phyloP scores from a whole-genome alignment of 2,888 invertebrate species.

The Eupelmus urozonus region DNA sequence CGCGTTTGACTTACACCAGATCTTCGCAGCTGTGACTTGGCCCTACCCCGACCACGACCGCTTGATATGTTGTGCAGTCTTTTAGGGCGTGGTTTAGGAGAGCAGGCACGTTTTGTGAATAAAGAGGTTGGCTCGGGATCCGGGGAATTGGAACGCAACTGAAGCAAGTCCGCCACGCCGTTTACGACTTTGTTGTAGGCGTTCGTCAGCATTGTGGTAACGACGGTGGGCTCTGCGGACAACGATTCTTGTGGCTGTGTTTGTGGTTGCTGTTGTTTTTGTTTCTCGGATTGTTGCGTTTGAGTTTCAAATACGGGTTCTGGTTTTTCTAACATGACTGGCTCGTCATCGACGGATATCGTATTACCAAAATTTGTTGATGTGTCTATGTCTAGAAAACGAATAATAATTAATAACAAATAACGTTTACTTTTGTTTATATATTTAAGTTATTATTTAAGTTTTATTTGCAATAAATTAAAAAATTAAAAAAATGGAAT shows the following conservation, averaged over 20 bases:
- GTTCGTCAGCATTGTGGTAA: constrained; percentile 27
- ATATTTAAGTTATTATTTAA: no score
- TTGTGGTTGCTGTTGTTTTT: neutral
- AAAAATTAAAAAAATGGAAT: no score
- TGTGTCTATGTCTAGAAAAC: constrained; percentile 31
- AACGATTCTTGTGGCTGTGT: neutral
- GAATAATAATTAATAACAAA: no score
- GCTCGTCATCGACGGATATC: constrained; percentile 47
- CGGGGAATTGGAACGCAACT: neutral
- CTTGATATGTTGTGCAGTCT: constrained; percentile 32
- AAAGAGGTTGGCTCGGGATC: constrained; percentile 1
- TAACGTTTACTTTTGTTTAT: neutral
- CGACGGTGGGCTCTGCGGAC: neutral
- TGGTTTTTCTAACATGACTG: constrained; percentile 54
- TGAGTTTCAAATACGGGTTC: neutral
- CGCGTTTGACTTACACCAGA: constrained; percentile 71
- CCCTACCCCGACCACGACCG: constrained; percentile 66
- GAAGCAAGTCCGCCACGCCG: constrained; percentile 32
- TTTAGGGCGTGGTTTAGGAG: constrained; percentile 59
- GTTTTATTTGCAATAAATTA: no score
- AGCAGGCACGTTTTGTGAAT: constrained; percentile 53
- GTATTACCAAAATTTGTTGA: constrained; percentile 46
- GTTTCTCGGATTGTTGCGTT: neutral
- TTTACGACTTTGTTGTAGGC: constrained; percentile 48
- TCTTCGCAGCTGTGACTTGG: constrained; percentile 67